Evolutionary conservation across 2,797 vertebrate species (phyloP).

Genomic region (Uromys caudimaculatus): DNA sequence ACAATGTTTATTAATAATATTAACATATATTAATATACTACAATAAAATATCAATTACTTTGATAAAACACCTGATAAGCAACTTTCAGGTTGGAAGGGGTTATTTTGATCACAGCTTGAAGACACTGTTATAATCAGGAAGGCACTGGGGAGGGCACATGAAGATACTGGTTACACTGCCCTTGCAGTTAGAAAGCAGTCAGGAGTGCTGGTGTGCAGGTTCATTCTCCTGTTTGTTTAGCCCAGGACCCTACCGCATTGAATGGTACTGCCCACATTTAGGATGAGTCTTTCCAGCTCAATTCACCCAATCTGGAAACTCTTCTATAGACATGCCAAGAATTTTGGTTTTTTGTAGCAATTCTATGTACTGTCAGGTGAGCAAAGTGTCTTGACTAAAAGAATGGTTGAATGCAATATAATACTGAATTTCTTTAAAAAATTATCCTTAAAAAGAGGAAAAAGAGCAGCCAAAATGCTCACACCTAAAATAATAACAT

Average conservation of each 20-base stretch:
- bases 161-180: accelerated
- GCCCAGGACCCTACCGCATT: background rate
- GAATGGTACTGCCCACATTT: background rate
- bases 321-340: background rate
- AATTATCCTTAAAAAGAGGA: background rate
- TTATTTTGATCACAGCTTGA: background rate
- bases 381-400: background rate
- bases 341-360: background rate
- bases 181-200: background rate
- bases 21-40: background rate
- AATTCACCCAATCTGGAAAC: background rate
- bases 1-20: background rate
- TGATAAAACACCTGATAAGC: background rate
- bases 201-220: background rate
- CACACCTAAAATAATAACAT: background rate
- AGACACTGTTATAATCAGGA: background rate
- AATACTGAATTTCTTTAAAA: background rate
- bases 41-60: background rate
- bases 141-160: background rate
- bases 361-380: background rate
- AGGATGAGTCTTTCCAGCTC: background rate
- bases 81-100: background rate
- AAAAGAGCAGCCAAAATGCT: background rate
- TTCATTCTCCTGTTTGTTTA: background rate
- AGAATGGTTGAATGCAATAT: background rate